Conservation (phyloP, 2,888 invertebrate species). For the Tridacna gigas region DNA sequence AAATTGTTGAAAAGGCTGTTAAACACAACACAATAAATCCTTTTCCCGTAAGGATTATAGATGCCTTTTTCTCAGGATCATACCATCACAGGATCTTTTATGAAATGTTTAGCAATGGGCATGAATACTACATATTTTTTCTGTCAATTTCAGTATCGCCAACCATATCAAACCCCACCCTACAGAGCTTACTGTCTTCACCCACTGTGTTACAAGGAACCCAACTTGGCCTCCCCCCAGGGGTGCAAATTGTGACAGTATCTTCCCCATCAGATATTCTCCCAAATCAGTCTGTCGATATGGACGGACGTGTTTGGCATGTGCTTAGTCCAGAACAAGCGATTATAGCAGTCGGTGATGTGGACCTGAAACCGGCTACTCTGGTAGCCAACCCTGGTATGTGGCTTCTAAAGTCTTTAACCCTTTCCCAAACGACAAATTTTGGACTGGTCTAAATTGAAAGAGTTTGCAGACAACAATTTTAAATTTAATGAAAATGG, state of each 20-base stretch:
- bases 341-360: conserved; percentile 75
- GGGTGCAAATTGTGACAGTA: conserved; percentile 79
- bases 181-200: conserved; percentile 78
- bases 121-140: too few relatives aligned
- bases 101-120: too few relatives aligned
- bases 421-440: too few relatives aligned
- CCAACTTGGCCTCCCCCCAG: conserved; percentile 69
- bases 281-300: conserved; percentile 60
- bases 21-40: too few relatives aligned
- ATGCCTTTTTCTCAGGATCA: too few relatives aligned
- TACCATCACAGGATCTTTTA: too few relatives aligned
- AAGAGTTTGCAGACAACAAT: too few relatives aligned
- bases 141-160: conserved; percentile 59
- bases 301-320: conserved; percentile 74
- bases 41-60: too few relatives aligned
- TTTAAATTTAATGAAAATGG: too few relatives aligned
- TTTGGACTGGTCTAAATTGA: too few relatives aligned
- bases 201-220: conserved; percentile 66
- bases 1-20: too few relatives aligned
- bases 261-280: conserved; percentile 72
- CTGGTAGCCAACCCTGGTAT: conserved; percentile 32
- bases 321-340: conserved; percentile 76
- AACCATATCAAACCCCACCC: conserved; percentile 72
- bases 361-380: conserved; percentile 48
- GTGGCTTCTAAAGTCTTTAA: not conserved